phyloP scores from a whole-genome alignment of 2,888 invertebrate genomes.

The Cerastoderma edule region DNA sequence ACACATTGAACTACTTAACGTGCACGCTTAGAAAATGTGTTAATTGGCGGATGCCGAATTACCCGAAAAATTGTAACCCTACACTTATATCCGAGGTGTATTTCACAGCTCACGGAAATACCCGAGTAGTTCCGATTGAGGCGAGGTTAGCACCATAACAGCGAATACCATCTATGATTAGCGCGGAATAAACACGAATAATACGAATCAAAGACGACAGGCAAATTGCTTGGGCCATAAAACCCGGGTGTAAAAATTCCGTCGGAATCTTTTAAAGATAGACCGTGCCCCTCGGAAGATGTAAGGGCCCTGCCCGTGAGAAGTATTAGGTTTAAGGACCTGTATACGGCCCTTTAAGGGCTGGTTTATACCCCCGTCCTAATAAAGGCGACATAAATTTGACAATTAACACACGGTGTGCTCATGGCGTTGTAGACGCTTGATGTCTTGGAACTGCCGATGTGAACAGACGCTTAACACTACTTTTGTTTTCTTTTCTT shows the following conservation, averaged over 20 bases:
- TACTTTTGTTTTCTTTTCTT: constrained; percentile 16
- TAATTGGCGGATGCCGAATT: too few relatives aligned
- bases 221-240: constrained; percentile 31
- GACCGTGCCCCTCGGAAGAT: constrained; percentile 22
- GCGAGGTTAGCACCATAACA: not conserved
- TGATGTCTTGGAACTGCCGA: constrained; percentile 3
- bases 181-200: constrained; percentile 23
- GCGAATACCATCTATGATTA: constrained; percentile 21
- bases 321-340: constrained; percentile 21
- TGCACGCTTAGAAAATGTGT: too few relatives aligned
- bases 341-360: constrained; percentile 21
- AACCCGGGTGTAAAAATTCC: constrained; percentile 23
- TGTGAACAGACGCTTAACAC: not conserved
- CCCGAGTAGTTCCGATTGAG: too few relatives aligned
- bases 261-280: constrained; percentile 19
- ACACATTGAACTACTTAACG: too few relatives aligned
- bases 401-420: constrained; percentile 19
- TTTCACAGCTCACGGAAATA: too few relatives aligned
- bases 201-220: constrained; percentile 23
- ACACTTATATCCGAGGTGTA: too few relatives aligned
- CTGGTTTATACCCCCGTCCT: constrained; percentile 11
- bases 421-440: constrained; percentile 10
- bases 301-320: constrained; percentile 11
- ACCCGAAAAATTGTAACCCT: too few relatives aligned
- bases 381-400: constrained; percentile 17